phyloP scores from a whole-genome alignment of 2,888 invertebrate species.

The Stictocephala bisonia region DNA sequence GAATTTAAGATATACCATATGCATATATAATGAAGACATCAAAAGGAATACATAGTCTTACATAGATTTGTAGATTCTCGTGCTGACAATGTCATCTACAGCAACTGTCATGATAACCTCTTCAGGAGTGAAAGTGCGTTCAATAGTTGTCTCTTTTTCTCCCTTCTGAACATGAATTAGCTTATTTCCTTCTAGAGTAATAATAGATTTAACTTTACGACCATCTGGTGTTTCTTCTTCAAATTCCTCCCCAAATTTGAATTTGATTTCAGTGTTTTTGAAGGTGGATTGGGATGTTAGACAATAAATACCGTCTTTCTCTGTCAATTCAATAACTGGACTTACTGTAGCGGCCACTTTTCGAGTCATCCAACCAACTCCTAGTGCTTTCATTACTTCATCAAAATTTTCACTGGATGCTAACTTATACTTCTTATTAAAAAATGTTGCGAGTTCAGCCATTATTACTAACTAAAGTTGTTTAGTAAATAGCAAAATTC shows the following conservation, averaged over 20 bases:
- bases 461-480: too few species aligned
- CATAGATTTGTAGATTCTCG: conserved; percentile 71
- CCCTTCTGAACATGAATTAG: conserved; percentile 86
- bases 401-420: conserved; percentile 86
- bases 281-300: conserved; percentile 89
- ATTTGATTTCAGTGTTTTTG: conserved; percentile 85
- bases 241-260: conserved; percentile 88
- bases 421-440: conserved; percentile 77
- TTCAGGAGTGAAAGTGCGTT: conserved; percentile 79
- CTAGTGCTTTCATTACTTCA: conserved; percentile 88
- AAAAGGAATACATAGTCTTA: too few species aligned
- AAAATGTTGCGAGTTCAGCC: conserved; percentile 63
- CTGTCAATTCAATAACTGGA: conserved; percentile 85
- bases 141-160: conserved; percentile 76
- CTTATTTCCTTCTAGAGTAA: conserved; percentile 83
- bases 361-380: conserved; percentile 87
- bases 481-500: too few species aligned
- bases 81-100: conserved; percentile 78
- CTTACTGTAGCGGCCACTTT: conserved; percentile 87
- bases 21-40: too few species aligned
- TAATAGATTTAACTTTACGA: conserved; percentile 79
- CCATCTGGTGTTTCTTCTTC: conserved; percentile 93
- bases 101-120: conserved; percentile 83
- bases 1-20: too few species aligned
- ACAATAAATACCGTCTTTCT: conserved; percentile 78